Evolutionary conservation across 2,113 vertebrate species (phyloP).

Genomic region (Chaetura pelagica): DNA sequence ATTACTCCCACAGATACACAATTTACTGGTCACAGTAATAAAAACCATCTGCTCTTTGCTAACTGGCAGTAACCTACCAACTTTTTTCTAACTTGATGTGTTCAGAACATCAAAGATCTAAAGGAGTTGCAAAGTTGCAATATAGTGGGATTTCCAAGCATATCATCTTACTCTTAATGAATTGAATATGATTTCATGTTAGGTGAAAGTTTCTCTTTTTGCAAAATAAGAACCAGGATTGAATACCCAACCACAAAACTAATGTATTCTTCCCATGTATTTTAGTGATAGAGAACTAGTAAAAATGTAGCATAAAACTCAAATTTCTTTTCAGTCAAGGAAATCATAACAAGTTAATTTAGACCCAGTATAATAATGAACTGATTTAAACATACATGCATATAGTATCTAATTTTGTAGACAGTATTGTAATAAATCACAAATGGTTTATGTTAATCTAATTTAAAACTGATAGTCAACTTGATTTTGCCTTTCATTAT

Average conservation of each 20-base stretch:
- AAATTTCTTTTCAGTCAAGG: not conserved
- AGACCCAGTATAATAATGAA: not conserved
- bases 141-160: not conserved
- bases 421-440: constrained; percentile 16
- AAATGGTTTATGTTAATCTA: constrained; percentile 46
- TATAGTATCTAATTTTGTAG: not conserved
- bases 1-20: constrained; percentile 39
- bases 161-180: not conserved
- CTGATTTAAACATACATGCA: not conserved
- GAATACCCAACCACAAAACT: not conserved
- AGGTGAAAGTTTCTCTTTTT: constrained; percentile 7
- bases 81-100: not conserved
- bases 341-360: not conserved
- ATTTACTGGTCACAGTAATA: constrained; percentile 33
- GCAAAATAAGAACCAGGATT: not conserved
- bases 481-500: constrained; percentile 40
- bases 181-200: not conserved
- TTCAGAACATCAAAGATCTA: not conserved
- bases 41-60: constrained; percentile 61
- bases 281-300: not conserved
- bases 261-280: not conserved
- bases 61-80: constrained; percentile 21
- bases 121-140: not conserved
- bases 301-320: not conserved
- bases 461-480: constrained; percentile 44